Base-by-base conservation (phyloP, 2,797 vertebrate species). In the Oreonectes daqikongensis region DNA sequence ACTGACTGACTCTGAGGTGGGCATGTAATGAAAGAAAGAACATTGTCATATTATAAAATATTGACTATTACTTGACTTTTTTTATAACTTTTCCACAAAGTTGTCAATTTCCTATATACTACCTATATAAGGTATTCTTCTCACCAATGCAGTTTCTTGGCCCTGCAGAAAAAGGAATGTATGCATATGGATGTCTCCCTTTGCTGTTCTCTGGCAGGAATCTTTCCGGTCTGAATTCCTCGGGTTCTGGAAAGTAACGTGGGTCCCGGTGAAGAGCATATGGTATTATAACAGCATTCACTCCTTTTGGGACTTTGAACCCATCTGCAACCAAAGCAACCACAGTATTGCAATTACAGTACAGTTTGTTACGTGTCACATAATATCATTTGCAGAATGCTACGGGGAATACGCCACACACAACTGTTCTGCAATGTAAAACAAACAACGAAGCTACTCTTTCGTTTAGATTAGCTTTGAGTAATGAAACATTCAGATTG, bases 61-160 rank as follows among this genome's bases (percentile, higher is more conserved):
- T 71, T 77, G 57, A 55, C 24, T 52, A 59, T 28, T 60, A 60
- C 53, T 8, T 1, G 7, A 20, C 18, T 48, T 35, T 35, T 30
- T 35, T 35, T 10, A 35, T 35, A 7, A 35, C 35, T 35, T n/a
- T 35, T 35, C 35, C 35, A 35, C 35, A 35, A 35, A 30, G 2
- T 30, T 30, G 28, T 30, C 4, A 10, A 35, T 10, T 35, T 35
- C 8, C 8, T 2, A 35, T 35, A 10, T 35, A n/a, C n/a, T 35
- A 9, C 10, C 32, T 35, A n/a, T 35, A 9, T 35, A 10, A 2
- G 35, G 2, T 35, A 35, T 59, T 52, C 57, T 26, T 76, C 94
- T 10, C 84, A 95, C 95, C 95, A 66, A 95, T 94, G 74, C 95
- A 95, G 87, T 95, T 95, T 72, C 95, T 90, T 57, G 90, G 90